These are phyloP conservation scores for Eumacrocentrus americanus DNA, from an alignment of 2,888 invertebrate genomes.

Conservation along the genomic window DNA sequence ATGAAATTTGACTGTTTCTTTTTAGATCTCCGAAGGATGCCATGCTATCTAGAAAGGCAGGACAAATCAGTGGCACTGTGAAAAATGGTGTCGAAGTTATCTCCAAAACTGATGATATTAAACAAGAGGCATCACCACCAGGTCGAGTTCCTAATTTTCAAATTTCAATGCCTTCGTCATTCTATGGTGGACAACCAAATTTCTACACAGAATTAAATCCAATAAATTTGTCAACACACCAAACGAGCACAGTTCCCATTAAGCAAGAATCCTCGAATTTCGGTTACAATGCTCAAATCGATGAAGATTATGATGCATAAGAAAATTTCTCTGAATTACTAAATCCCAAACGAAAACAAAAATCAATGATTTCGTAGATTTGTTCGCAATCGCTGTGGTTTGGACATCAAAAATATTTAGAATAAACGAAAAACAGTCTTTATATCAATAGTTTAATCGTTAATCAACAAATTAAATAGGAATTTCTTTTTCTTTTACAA, in stretches of 20 bases:
- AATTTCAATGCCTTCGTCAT: conserved; percentile 53
- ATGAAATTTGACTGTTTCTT: conserved; percentile 1
- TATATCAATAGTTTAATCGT: background rate
- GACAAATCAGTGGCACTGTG: conserved; percentile 26
- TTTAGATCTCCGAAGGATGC: conserved; percentile 36
- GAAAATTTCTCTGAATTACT: too few species aligned
- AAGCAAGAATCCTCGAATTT: conserved; percentile 53
- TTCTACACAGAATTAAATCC: conserved; percentile 59
- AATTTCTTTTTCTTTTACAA: background rate
- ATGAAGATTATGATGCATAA: conserved; percentile 60
- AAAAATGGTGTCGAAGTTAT: conserved; percentile 30
- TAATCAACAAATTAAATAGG: background rate
- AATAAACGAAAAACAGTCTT: background rate
- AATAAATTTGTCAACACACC: conserved; percentile 45
- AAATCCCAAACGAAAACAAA: too few species aligned
- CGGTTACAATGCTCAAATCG: conserved; percentile 53
- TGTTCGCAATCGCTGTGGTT: too few species aligned
- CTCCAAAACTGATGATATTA: conserved; percentile 7
- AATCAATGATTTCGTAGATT: too few species aligned
- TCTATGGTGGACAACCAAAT: conserved; percentile 56
- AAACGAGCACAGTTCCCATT: conserved; percentile 37
- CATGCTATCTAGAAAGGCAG: conserved; percentile 17
- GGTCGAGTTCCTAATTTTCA: conserved; percentile 52
- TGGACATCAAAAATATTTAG: too few species aligned
- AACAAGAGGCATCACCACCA: conserved; percentile 2